These are phyloP conservation scores for Datnioides undecimradiatus DNA, from an alignment of 2,113 vertebrate genomes.

Conservation along the genomic window DNA sequence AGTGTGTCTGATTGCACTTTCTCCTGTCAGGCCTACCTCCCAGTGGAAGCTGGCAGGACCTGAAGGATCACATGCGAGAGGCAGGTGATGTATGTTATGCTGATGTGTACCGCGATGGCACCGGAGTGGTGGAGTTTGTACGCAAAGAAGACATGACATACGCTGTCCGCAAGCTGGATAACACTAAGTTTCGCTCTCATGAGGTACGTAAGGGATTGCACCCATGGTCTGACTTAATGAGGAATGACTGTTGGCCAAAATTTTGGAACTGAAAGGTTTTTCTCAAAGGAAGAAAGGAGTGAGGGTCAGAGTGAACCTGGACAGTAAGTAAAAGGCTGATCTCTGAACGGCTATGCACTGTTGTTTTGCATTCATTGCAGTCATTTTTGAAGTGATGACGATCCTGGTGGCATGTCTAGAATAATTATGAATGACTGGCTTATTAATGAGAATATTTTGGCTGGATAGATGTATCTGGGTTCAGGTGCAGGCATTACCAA, in stretches of 20 bases:
- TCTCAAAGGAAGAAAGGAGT: slow-evolving; percentile 47
- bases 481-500: not conserved
- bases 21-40: slow-evolving; percentile 84
- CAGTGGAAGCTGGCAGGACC: slow-evolving; percentile 93
- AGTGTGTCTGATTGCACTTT: not conserved
- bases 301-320: not conserved
- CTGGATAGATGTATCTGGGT: not conserved
- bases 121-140: slow-evolving; percentile 90
- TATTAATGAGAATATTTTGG: not conserved
- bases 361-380: not conserved
- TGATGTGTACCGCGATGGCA: slow-evolving; percentile 89
- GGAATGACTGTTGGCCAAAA: slow-evolving; percentile 3
- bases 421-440: not conserved
- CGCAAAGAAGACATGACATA: slow-evolving; percentile 92
- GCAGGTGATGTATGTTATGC: slow-evolving; percentile 91
- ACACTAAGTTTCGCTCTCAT: slow-evolving; percentile 89
- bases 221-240: not conserved
- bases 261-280: slow-evolving; percentile 49
- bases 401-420: not conserved
- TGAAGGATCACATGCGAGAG: slow-evolving; percentile 90
- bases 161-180: slow-evolving; percentile 88
- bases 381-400: not conserved
- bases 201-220: slow-evolving; percentile 82
- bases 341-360: not conserved
- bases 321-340: slow-evolving; percentile 30